Evolutionary conservation across 2,113 vertebrate species (phyloP).

Genomic region (Sprattus sprattus): DNA sequence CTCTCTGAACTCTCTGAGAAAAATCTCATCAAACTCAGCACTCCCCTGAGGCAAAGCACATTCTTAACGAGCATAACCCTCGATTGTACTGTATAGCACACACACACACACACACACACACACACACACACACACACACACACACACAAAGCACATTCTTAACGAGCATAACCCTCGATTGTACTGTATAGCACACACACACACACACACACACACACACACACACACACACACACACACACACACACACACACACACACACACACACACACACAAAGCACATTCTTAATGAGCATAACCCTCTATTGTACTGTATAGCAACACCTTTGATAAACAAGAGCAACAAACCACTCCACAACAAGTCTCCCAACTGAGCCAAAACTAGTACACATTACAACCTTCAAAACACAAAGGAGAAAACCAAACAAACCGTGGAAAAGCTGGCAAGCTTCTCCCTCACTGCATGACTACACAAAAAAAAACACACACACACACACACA

Average conservation of each 20-base stretch:
- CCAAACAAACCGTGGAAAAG: background rate
- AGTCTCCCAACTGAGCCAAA: background rate
- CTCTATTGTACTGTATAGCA: background rate
- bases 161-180: no score
- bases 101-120: no score
- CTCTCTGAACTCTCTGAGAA: background rate
- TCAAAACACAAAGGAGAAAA: background rate
- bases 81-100: no score
- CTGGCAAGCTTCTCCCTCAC: background rate
- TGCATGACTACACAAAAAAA: background rate
- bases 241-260: no score
- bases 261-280: no score
- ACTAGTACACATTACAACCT: background rate
- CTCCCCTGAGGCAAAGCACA: background rate
- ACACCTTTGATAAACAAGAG: background rate
- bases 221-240: no score
- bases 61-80: no score
- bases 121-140: no score
- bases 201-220: no score
- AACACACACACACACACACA: background rate
- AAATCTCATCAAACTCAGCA: background rate
- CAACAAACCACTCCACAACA: background rate
- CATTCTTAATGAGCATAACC: background rate
- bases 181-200: no score
- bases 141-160: no score